phyloP scores from a whole-genome alignment of 2,113 vertebrate genomes.

The Harpagus bidentatus region DNA sequence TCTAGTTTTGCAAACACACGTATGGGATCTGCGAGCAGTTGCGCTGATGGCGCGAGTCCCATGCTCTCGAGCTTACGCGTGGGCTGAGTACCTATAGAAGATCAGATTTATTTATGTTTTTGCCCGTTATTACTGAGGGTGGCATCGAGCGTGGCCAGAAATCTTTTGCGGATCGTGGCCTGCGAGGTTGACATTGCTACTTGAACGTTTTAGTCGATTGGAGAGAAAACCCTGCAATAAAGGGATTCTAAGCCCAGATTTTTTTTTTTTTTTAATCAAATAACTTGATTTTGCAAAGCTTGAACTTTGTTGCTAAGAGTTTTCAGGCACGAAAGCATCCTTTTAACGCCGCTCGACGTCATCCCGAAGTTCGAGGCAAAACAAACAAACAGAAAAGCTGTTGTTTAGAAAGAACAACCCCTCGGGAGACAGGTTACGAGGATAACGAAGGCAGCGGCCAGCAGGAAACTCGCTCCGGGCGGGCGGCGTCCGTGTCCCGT shows the following conservation, averaged over 20 bases:
- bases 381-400: neutral
- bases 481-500: neutral
- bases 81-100: neutral
- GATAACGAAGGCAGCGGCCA: neutral
- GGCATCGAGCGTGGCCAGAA: neutral
- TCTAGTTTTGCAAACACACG: neutral
- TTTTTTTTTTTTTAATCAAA: neutral
- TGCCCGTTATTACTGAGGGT: neutral
- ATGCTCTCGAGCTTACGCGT: fast-evolving
- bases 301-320: neutral
- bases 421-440: neutral
- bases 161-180: neutral
- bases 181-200: neutral
- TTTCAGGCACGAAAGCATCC: neutral
- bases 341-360: neutral
- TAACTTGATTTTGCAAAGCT: neutral
- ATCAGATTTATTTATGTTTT: neutral
- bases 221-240: neutral
- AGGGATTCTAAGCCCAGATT: neutral
- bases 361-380: neutral
- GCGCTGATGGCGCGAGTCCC: fast-evolving
- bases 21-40: neutral
- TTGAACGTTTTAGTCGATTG: neutral
- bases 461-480: neutral
- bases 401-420: neutral